Conservation (phyloP, 2,113 vertebrate species). For the Edolisoma coerulescens region DNA sequence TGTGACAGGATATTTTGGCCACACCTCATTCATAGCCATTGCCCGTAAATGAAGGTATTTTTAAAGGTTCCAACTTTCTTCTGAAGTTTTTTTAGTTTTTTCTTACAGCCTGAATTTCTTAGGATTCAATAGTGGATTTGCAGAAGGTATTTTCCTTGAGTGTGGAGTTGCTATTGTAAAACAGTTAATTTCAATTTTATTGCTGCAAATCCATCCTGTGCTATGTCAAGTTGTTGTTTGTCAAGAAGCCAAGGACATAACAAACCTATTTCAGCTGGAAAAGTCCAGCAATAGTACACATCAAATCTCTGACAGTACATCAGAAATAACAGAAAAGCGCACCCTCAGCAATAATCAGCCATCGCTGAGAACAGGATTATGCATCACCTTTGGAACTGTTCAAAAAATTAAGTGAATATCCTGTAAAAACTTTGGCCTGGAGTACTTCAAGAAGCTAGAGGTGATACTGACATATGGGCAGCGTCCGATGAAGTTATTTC, state of each 20-base stretch:
- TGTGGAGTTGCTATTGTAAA: not conserved
- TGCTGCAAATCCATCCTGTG: not conserved
- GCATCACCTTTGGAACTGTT: not conserved
- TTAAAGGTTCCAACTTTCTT: not conserved
- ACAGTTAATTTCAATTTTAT: not conserved
- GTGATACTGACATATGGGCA: not conserved
- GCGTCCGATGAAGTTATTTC: not conserved
- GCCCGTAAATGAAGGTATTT: not conserved
- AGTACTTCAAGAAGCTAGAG: not conserved
- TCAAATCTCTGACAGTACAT: not conserved
- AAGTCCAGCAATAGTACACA: not conserved
- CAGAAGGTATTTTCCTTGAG: not conserved
- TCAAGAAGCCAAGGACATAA: not conserved
- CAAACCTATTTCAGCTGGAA: not conserved
- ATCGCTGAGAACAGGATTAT: not conserved
- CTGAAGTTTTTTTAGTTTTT: not conserved
- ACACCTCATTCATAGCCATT: not conserved
- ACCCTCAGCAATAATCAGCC: not conserved
- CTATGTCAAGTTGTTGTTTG: not conserved
- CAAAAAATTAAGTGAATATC: not conserved
- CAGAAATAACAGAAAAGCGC: not conserved
- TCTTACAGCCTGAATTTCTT: not conserved
- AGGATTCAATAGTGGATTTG: not conserved
- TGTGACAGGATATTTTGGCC: fast-evolving
- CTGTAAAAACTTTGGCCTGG: not conserved